Evolutionary conservation across 2,888 invertebrate species (phyloP), one percentile per base, ranked within the genome.

Genomic region (Barypeithes pellucidus): DNA sequence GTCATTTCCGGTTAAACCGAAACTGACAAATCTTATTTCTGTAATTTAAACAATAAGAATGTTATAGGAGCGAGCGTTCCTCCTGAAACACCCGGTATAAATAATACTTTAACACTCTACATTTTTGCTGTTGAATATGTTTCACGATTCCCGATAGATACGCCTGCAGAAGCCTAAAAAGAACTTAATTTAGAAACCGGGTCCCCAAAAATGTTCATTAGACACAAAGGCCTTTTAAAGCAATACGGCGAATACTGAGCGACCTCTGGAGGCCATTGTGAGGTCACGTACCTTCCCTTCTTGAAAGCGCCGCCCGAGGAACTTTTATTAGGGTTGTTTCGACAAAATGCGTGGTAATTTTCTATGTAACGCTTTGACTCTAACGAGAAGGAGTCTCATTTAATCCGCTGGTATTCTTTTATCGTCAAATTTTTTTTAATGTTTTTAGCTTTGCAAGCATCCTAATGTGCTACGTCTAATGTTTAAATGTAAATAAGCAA

Each of bases 211-310:
- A 61, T 29, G 61, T 43, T 61, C 61, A 61, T 61, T 61, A 61
- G 61, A 45, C 61, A 61, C 61, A 61, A 43, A 61, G 61, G 41
- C 45, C 61, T 24, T 61, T 61, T 61, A 61, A 43, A 45, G 61
- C 54, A 18, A 57, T 57, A 57, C 54, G 54, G 33, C 54, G 68
- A 61, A 50, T 61, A 18, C 52, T 3, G 62, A 57, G 39, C 67
- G 59, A 43, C 57, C 60, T 68, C 36, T 20, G 43, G 39, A 54
- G 57, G 45, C 33, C 63, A 57, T 70, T 63, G 59, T 59, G 22
- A 65, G 65, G 71, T 65, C 71, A 71, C 71, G 71, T 71, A 71
- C 63, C 63, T 70, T 20, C 57, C 69, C 36, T 61, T 20, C 61
- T 52, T 50, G 61, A 62, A 69, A 69, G 60, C 39, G 54, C 41